A percentile compares a stretch with the other conserved stretches of the same genome.
Conservation (phyloP, 23 tunicate species). For the Botrylloides violaceus region DNA sequence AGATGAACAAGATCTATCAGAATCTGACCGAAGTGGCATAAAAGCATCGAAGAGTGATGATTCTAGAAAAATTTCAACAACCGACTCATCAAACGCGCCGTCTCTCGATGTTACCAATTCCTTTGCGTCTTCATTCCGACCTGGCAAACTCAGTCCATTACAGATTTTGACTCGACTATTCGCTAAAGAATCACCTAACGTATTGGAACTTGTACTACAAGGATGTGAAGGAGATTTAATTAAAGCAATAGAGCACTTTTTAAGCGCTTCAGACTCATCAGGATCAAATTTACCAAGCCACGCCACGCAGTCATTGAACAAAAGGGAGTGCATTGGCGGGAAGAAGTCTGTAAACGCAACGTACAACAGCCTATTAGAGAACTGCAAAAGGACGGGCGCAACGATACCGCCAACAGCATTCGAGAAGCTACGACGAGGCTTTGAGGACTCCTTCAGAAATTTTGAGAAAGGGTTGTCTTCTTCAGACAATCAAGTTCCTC, state of each 20-base stretch:
- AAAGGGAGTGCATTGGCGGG: not conserved
- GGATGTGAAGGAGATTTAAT: conserved; percentile 88
- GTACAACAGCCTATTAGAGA: not conserved
- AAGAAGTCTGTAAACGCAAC: not conserved
- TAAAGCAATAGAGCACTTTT: conserved; percentile 89
- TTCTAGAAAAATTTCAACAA: too few relatives aligned
- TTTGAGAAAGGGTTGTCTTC: not conserved
- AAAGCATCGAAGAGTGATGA: too few relatives aligned
- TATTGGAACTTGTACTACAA: conserved; percentile 85
- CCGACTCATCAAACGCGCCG: not conserved
- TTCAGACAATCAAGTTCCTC: not conserved
- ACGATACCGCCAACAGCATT: not conserved
- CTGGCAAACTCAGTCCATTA: conserved; percentile 62
- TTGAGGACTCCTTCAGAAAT: not conserved
- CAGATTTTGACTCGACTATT: conserved; percentile 66
- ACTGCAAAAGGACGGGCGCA: not conserved
- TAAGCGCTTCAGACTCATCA: conserved; percentile 24
- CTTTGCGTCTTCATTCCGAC: conserved; percentile 71
- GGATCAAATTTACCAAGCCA: conserved; percentile 10
- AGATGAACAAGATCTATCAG: too few relatives aligned
- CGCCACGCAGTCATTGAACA: not conserved
- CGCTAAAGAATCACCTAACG: conserved; percentile 43
- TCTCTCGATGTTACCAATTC: conserved; percentile 26
- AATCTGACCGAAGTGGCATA: too few relatives aligned
- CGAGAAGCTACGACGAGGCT: not conserved